phyloP scores from a whole-genome alignment of 2,888 invertebrate species.

The Sphaeridia pumilis region DNA sequence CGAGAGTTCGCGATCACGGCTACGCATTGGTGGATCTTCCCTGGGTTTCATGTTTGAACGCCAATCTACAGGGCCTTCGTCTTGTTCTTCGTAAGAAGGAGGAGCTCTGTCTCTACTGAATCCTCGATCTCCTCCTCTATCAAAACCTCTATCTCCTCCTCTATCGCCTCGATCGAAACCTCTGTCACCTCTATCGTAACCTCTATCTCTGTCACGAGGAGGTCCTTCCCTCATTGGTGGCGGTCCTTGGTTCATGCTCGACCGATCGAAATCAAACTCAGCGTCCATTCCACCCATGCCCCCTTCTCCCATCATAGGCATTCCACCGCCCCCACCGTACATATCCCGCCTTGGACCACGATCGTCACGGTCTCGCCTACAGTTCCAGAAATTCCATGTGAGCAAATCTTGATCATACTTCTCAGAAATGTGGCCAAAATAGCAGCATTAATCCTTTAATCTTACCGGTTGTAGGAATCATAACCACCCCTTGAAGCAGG shows the following conservation, averaged over 20 bases:
- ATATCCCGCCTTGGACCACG: background rate
- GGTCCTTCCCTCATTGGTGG: constrained; percentile 9
- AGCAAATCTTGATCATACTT: background rate
- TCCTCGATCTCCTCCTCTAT: constrained; percentile 16
- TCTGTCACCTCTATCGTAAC: constrained; percentile 15
- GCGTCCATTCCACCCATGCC: constrained; percentile 7
- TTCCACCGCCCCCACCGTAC: background rate
- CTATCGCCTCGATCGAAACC: constrained; percentile 36
- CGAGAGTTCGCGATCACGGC: too few relatives aligned
- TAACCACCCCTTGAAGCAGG: too few relatives aligned
- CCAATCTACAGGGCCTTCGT: constrained; percentile 14
- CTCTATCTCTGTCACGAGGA: background rate
- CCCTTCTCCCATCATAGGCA: background rate
- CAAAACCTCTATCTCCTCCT: constrained; percentile 42
- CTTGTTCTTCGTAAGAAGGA: constrained; percentile 23
- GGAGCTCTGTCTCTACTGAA: constrained; percentile 33
- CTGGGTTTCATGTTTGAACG: constrained; percentile 10
- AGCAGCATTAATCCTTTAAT: background rate
- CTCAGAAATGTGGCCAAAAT: background rate
- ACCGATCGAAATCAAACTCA: too few relatives aligned
- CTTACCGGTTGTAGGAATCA: too few relatives aligned
- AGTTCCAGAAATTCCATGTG: background rate
- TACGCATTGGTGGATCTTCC: too few relatives aligned
- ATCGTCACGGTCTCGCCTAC: background rate
- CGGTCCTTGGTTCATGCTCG: background rate